These are phyloP conservation scores for Chrysoperla carnea DNA, from an alignment of 1,140 invertebrate species.

Conservation along the genomic window DNA sequence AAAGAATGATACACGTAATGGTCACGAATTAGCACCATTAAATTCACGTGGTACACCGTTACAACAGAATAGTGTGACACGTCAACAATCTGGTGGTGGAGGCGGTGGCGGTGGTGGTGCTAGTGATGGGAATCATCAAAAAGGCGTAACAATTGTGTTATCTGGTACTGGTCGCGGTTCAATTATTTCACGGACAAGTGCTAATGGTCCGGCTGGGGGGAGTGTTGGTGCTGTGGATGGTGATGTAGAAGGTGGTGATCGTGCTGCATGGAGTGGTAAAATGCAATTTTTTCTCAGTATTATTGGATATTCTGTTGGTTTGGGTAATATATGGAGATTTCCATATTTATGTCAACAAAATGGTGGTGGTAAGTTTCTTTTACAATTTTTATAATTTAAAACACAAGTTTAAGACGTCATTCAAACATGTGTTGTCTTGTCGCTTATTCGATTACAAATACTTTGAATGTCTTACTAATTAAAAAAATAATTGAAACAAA, in stretches of 20 bases:
- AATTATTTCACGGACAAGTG: conserved; percentile 25
- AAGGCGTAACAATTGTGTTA: conserved; percentile 36
- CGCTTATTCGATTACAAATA: too few species aligned
- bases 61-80: conserved; percentile 5
- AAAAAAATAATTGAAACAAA: too few species aligned
- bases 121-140: conserved; percentile 13
- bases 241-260: conserved; percentile 33
- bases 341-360: conserved; percentile 89
- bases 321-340: conserved; percentile 92
- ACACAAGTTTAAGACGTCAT: too few species aligned
- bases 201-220: conserved; percentile 12
- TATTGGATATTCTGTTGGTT: conserved; percentile 76
- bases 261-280: conserved; percentile 65
- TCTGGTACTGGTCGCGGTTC: conserved; percentile 27
- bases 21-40: conserved; percentile 59
- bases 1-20: conserved; percentile 36
- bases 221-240: conserved; percentile 20
- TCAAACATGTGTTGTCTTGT: too few species aligned
- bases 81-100: conserved; percentile 25
- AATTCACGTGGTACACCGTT: conserved; percentile 29
- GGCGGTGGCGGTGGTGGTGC: conserved; percentile 41
- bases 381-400: background rate
- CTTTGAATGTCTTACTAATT: too few species aligned
- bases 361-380: conserved; percentile 62
- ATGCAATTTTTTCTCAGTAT: conserved; percentile 83